phyloP scores from a whole-genome alignment of 2,113 vertebrate species.

The Nothobranchius kuhntae region DNA sequence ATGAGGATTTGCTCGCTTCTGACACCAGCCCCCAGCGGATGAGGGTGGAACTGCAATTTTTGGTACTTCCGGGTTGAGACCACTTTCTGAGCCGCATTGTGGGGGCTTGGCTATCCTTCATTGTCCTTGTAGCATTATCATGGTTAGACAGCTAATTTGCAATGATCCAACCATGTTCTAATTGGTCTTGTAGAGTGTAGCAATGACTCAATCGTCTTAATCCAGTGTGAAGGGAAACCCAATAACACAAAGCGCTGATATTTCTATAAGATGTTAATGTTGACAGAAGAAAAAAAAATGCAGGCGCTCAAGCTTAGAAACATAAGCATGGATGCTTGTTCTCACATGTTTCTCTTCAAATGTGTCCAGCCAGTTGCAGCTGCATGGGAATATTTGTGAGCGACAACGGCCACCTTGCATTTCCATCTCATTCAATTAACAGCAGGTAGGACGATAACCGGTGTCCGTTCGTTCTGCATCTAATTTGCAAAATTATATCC shows the following conservation, averaged over 20 bases:
- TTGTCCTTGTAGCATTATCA: too few relatives aligned
- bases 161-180: too few relatives aligned
- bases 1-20: too few relatives aligned
- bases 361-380: background rate
- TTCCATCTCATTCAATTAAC: conserved; percentile 29
- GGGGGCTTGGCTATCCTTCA: too few relatives aligned
- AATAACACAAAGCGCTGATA: conserved; percentile 2
- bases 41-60: too few relatives aligned
- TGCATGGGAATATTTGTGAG: conserved; percentile 5
- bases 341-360: conserved; percentile 17
- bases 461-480: conserved; percentile 25
- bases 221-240: too few relatives aligned
- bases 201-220: too few relatives aligned
- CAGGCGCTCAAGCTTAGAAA: background rate
- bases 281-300: background rate
- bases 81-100: too few relatives aligned
- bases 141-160: too few relatives aligned
- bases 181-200: too few relatives aligned
- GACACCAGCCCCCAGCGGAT: too few relatives aligned
- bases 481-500: conserved; percentile 50
- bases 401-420: conserved; percentile 8
- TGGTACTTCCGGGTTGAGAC: too few relatives aligned
- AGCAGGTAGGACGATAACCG: conserved; percentile 4
- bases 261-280: conserved; percentile 14
- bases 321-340: background rate